Percentiles rank a stretch among this genome's conserved stretches.
Evolutionary conservation across 1,140 invertebrate genomes (phyloP).

Genomic region (Babylonia areolata): DNA sequence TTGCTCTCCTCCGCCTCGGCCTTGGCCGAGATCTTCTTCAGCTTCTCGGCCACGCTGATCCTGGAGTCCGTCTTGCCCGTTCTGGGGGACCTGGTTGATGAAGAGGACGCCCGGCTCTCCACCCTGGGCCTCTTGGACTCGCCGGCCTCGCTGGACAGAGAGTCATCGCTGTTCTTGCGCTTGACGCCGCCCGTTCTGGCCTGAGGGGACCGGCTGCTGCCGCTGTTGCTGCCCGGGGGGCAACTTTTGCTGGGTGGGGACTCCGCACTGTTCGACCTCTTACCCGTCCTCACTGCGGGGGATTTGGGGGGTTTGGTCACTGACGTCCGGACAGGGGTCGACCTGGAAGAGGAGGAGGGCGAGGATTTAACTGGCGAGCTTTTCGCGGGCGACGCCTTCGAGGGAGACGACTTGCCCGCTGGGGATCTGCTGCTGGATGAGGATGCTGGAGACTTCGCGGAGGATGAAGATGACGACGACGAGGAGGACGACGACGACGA

Average conservation of each 20-base stretch:
- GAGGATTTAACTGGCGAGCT: neutral
- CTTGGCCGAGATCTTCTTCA: constrained; percentile 26
- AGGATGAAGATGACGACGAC: too few species aligned
- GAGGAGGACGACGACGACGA: too few species aligned
- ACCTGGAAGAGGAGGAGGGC: neutral
- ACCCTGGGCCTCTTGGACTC: neutral
- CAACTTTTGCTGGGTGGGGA: neutral
- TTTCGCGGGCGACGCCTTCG: neutral
- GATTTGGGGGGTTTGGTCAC: neutral
- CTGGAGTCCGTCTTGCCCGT: neutral
- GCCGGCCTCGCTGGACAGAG: neutral
- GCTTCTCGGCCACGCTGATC: constrained; percentile 6
- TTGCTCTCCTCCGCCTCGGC: neutral
- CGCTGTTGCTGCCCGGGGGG: neutral
- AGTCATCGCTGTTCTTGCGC: constrained; percentile 3
- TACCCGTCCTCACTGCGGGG: neutral
- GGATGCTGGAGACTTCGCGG: neutral
- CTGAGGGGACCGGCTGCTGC: neutral
- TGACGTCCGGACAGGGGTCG: neutral
- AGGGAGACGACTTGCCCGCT: neutral
- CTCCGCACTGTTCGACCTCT: neutral
- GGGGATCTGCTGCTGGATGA: constrained; percentile 31
- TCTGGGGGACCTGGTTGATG: neutral
- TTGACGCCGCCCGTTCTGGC: neutral
- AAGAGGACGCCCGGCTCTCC: neutral